Base-by-base conservation (phyloP, 2,888 invertebrate genomes). In the Napeogenes inachia region DNA sequence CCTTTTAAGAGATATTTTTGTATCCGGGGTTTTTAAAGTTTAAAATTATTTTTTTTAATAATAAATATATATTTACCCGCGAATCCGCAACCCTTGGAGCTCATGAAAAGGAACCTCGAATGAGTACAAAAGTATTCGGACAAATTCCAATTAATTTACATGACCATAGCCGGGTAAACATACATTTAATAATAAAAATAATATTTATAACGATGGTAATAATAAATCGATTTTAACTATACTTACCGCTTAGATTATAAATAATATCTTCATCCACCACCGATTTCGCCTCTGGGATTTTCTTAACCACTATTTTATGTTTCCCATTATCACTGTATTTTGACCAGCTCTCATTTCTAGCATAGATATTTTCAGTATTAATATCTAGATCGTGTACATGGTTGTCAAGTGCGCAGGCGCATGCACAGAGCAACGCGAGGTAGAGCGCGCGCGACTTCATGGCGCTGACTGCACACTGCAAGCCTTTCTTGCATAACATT, bases 381-480 rank as follows among this genome's bases (percentile, higher is more conserved):
- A 47, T 50, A 8, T 5, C 50, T 50, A 2, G 21, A 50, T 50
- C 10, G 6, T n/a, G 10, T 50, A 50, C 8, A 5, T 38, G 32
- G 13, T 54, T 21, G 35, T 58, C 58, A 62, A 53, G 54, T 13
- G 57, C 45, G 35, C 60, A 13, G 10, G 61, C 62, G 62, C 46
- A 35, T 32, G 67, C 63, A 56, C 64, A 62, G 30, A 67, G 54
- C 47, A 64, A 53, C 56, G 60, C 63, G 35, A 68, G 53, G 35
- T 60, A 62, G 58, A 69, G 50, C 63, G 59, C 47, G 56, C 67
- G 70, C 67, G 66, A 63, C 69, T 69, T 62, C 73, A 74, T 75
- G 57, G 69, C 70, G 64, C 57, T 54, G 56, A 72, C 70, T 70
- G 71, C 56, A 58, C 62, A 64, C 42, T 53, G 57, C 59, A 54